A percentile compares a stretch with the other conserved stretches of the same genome.
phyloP scores from a whole-genome alignment of 2,113 vertebrate genomes.

The Pachyramphus minor region DNA sequence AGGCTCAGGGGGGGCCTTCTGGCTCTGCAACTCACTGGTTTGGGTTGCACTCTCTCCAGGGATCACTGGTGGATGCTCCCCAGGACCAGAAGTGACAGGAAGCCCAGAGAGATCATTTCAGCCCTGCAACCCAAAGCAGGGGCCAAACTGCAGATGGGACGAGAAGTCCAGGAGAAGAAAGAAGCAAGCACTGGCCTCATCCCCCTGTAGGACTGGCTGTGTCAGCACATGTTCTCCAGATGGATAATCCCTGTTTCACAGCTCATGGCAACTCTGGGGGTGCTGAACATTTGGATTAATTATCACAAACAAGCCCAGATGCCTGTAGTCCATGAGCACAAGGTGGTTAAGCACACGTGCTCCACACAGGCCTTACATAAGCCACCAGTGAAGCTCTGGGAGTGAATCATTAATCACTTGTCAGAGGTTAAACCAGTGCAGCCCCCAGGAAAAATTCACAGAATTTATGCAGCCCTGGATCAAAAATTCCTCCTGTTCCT shows the following conservation, averaged over 20 bases:
- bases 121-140: background rate
- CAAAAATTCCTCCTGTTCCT: constrained; percentile 5
- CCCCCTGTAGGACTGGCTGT: background rate
- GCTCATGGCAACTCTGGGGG: background rate
- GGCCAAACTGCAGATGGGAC: background rate
- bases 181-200: background rate
- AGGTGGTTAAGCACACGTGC: background rate
- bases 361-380: background rate
- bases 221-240: background rate
- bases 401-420: constrained; percentile 21
- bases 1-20: background rate
- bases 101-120: background rate
- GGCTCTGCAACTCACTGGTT: background rate
- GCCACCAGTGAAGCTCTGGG: background rate
- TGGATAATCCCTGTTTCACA: background rate
- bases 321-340: background rate
- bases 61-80: background rate
- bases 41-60: fast-evolving
- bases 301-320: background rate
- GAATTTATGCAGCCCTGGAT: constrained; percentile 11
- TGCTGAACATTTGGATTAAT: background rate
- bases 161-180: background rate
- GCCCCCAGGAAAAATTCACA: background rate
- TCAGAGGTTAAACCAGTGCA: background rate
- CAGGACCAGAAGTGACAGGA: background rate